Percentiles rank a stretch among this genome's conserved stretches.
Evolutionary conservation across 2,113 vertebrate species (phyloP).

Genomic region (Mobula birostris): DNA sequence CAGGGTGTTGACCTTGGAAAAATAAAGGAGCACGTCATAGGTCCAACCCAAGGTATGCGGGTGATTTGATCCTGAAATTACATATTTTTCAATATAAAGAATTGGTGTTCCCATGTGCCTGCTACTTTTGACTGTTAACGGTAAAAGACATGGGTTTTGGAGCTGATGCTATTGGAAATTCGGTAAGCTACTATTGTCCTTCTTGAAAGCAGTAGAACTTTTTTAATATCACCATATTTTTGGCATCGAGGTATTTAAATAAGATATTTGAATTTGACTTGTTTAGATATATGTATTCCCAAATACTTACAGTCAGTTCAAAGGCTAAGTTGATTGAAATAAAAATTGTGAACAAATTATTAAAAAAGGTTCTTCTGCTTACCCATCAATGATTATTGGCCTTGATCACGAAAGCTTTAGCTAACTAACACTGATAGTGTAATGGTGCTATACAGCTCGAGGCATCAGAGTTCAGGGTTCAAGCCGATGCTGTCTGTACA

Average conservation of each 20-base stretch:
- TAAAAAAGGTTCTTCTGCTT: background rate
- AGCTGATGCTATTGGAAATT: background rate
- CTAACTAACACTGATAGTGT: too few relatives aligned
- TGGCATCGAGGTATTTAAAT: background rate
- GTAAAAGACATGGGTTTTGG: background rate
- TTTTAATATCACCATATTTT: background rate
- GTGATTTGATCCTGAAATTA: background rate
- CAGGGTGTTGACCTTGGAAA: background rate
- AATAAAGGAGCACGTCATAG: background rate
- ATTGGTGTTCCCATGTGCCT: background rate
- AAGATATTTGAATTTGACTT: background rate
- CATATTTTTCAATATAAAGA: too few relatives aligned
- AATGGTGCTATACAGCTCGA: too few relatives aligned
- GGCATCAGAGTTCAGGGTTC: too few relatives aligned
- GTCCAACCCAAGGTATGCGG: background rate
- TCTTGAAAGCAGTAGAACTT: background rate
- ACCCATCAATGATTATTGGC: too few relatives aligned
- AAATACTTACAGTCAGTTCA: background rate
- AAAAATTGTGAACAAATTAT: background rate
- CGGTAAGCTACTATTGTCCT: background rate
- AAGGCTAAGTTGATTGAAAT: background rate
- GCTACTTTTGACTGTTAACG: background rate
- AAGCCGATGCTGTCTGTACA: too few relatives aligned
- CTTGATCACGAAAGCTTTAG: too few relatives aligned
- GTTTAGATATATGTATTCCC: background rate